phyloP scores from a whole-genome alignment of 2,113 vertebrate species.

The Onychostruthus taczanowskii region DNA sequence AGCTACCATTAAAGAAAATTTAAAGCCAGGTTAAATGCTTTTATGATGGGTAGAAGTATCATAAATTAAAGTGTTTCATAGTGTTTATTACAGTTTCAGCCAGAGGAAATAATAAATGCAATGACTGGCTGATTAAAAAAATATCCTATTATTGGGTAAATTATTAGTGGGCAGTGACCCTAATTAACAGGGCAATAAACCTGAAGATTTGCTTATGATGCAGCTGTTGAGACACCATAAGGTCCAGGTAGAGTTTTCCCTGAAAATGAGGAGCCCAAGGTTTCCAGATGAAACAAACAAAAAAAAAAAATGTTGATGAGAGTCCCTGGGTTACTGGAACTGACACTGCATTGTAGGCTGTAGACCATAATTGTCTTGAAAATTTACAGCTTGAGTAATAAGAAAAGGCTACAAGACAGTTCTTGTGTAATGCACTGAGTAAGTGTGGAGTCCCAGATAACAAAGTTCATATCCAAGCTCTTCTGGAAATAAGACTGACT shows the following conservation, averaged over 20 bases:
- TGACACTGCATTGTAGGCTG: background rate
- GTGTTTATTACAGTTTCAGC: slow-evolving; percentile 71
- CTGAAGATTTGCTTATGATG: slow-evolving; percentile 64
- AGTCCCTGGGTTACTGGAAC: slow-evolving; percentile 18
- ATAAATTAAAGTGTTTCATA: slow-evolving; percentile 70
- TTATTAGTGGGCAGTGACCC: slow-evolving; percentile 75
- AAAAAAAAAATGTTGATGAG: background rate
- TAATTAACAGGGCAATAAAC: slow-evolving; percentile 77
- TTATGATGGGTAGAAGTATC: slow-evolving; percentile 59
- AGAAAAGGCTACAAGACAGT: background rate
- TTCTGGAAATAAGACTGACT: background rate
- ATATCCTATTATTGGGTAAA: slow-evolving; percentile 70
- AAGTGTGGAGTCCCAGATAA: background rate
- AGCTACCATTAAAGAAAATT: slow-evolving; percentile 63
- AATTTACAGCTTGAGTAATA: slow-evolving; percentile 32
- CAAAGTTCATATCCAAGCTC: background rate
- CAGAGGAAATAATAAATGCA: slow-evolving; percentile 77
- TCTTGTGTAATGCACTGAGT: background rate
- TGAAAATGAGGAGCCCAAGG: background rate
- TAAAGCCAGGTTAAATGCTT: slow-evolving; percentile 61
- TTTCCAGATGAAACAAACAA: background rate
- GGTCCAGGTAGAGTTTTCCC: slow-evolving; percentile 46
- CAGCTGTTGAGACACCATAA: slow-evolving; percentile 54
- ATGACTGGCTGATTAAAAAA: slow-evolving; percentile 70
- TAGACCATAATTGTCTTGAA: background rate